phyloP scores from a whole-genome alignment of 2,113 vertebrate species.

The Perognathus longimembris region DNA sequence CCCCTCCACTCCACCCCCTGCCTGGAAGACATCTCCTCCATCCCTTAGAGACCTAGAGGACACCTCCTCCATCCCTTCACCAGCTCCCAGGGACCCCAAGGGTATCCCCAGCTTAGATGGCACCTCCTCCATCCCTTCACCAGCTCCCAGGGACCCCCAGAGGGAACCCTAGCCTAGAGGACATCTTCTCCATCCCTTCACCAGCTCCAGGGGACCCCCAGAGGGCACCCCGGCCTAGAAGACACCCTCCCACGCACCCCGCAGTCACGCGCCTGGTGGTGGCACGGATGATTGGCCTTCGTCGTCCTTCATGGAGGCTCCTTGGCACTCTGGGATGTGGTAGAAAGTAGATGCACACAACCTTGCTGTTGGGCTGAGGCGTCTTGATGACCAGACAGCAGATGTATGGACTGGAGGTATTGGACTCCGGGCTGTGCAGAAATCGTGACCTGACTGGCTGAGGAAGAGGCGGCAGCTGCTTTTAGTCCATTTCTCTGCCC shows the following conservation, averaged over 20 bases:
- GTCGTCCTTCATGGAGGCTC: conserved; percentile 84
- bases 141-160: too few species aligned
- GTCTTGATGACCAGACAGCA: conserved; percentile 86
- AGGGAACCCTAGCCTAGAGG: too few species aligned
- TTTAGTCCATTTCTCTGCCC: conserved; percentile 80
- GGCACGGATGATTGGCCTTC: conserved; percentile 74
- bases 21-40: too few species aligned
- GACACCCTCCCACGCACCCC: not conserved
- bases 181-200: not conserved
- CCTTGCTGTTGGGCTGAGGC: conserved; percentile 84
- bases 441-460: conserved; percentile 83
- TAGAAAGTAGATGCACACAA: conserved; percentile 83
- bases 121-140: too few species aligned
- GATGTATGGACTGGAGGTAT: conserved; percentile 86
- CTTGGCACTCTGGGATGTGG: conserved; percentile 72
- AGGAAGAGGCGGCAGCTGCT: conserved; percentile 86
- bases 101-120: too few species aligned
- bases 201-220: conserved; percentile 30
- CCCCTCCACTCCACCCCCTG: too few species aligned
- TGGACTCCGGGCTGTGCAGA: conserved; percentile 86
- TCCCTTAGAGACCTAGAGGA: too few species aligned
- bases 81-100: too few species aligned
- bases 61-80: too few species aligned
- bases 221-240: not conserved
- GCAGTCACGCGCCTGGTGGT: conserved; percentile 15